Evolutionary conservation across 1,140 invertebrate genomes (phyloP).

Genomic region (Ips typographus): DNA sequence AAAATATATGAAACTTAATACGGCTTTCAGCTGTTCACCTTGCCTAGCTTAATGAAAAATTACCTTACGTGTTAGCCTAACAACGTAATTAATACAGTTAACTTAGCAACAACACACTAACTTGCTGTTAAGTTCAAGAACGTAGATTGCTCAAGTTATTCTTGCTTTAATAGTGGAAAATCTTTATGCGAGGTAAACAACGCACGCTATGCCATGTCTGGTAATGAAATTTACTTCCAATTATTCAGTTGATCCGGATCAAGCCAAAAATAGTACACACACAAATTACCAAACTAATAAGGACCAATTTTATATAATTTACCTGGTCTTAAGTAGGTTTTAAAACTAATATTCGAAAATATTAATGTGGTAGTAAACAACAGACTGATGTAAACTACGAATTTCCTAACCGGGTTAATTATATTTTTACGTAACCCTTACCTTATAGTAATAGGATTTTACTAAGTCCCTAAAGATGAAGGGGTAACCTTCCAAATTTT

Average conservation of each 20-base stretch:
- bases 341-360: no score
- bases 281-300: no score
- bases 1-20: constrained; percentile 7
- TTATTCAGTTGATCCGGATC: constrained; percentile 8
- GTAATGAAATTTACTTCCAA: constrained; percentile 15
- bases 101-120: constrained; percentile 6
- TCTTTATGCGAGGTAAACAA: constrained; percentile 12
- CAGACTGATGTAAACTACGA: no score
- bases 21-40: not conserved
- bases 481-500: no score
- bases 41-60: constrained; percentile 10
- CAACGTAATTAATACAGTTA: constrained; percentile 17
- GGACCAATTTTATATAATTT: no score
- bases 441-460: no score
- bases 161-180: constrained; percentile 19
- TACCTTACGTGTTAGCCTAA: constrained; percentile 12
- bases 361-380: no score
- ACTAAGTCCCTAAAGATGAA: no score
- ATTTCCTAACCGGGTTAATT: no score
- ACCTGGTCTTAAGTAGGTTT: no score
- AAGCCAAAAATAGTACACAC: constrained; percentile 7
- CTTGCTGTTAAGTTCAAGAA: constrained; percentile 16
- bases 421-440: no score
- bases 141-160: constrained; percentile 5
- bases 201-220: constrained; percentile 15